Conservation (phyloP, 35 echinoderm and acorn worm genomes). For the Amphiura filiformis region DNA sequence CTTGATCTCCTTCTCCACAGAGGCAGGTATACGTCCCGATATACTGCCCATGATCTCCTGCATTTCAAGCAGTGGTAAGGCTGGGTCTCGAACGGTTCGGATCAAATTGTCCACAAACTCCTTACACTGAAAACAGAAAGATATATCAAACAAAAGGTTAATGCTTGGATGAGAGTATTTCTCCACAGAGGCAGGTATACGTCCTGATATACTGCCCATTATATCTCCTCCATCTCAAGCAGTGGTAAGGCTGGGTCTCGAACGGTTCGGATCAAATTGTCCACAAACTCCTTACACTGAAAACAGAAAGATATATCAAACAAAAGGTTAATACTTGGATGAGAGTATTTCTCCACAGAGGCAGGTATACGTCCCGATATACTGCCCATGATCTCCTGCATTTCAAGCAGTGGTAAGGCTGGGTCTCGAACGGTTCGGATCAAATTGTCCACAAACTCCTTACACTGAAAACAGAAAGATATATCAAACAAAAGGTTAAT, state of each 20-base stretch:
- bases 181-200: conserved; percentile 78
- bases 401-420: conserved; percentile 83
- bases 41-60: conserved; percentile 93
- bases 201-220: conserved; percentile 78
- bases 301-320: neutral
- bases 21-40: conserved; percentile 68
- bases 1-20: conserved; percentile 80
- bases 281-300: conserved; percentile 54
- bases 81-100: conserved; percentile 61
- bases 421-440: conserved; percentile 72
- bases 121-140: conserved; percentile 41
- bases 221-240: conserved; percentile 92
- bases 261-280: conserved; percentile 52
- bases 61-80: conserved; percentile 87
- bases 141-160: neutral
- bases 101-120: conserved; percentile 59
- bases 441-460: conserved; percentile 44
- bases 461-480: conserved; percentile 41
- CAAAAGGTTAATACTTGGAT: neutral
- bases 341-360: conserved; percentile 56
- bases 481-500: neutral
- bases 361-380: conserved; percentile 79
- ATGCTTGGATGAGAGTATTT: neutral
- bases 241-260: conserved; percentile 82
- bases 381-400: conserved; percentile 89